These are phyloP conservation scores for Petaurus breviceps DNA, from an alignment of 2,113 vertebrate genomes.

Conservation along the genomic window DNA sequence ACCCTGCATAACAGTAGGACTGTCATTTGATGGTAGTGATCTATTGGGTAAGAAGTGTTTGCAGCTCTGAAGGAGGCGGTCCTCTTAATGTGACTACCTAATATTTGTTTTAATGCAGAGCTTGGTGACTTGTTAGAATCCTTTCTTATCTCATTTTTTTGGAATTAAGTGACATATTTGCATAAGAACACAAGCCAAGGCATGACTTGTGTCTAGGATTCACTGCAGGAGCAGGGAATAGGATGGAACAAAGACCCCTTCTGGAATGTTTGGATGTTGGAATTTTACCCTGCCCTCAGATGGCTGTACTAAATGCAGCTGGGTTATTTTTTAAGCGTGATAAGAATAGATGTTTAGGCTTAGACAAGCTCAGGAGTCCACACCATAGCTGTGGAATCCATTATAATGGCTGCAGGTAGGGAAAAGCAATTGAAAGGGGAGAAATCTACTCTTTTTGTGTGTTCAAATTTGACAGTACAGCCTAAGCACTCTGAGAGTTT, in stretches of 20 bases:
- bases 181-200: constrained; percentile 46
- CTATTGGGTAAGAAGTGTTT: background rate
- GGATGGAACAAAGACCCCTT: constrained; percentile 32
- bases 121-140: constrained; percentile 9
- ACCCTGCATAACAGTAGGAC: constrained; percentile 1
- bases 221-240: background rate
- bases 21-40: background rate
- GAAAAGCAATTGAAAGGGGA: constrained; percentile 24
- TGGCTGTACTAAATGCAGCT: background rate
- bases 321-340: constrained; percentile 47
- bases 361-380: background rate
- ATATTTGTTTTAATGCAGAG: background rate
- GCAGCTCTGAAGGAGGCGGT: background rate
- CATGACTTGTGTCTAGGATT: constrained; percentile 11
- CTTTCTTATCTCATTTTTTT: constrained; percentile 26
- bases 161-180: constrained; percentile 16
- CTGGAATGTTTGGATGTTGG: constrained; percentile 10
- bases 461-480: constrained; percentile 32
- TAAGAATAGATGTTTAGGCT: constrained; percentile 45
- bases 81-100: constrained; percentile 13
- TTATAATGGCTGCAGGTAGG: constrained; percentile 12
- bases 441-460: constrained; percentile 18
- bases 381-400: background rate
- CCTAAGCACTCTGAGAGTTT: constrained; percentile 27
- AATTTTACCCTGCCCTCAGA: constrained; percentile 9